Evolutionary conservation across 2,888 invertebrate species (phyloP).

Genomic region (Microctonus aethiopoides): DNA sequence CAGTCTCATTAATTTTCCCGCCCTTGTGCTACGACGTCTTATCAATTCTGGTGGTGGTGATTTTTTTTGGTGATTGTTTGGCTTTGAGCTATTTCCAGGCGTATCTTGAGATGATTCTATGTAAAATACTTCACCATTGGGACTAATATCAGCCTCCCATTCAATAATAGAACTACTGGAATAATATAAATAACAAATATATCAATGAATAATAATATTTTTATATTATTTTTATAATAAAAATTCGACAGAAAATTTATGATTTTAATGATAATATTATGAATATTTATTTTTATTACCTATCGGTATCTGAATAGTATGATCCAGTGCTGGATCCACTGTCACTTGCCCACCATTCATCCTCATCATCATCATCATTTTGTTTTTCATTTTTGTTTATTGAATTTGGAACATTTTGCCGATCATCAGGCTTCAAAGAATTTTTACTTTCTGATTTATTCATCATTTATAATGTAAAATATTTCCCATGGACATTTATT

Average conservation of each 20-base stretch:
- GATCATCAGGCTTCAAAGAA: constrained; percentile 42
- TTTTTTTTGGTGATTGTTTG: constrained; percentile 37
- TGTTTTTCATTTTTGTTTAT: constrained; percentile 40
- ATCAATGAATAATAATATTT: background rate
- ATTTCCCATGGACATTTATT: no score
- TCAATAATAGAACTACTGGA: constrained; percentile 57
- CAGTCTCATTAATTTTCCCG: constrained; percentile 69
- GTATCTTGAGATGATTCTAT: constrained; percentile 56
- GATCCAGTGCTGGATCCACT: constrained; percentile 63
- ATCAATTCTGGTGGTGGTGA: constrained; percentile 56
- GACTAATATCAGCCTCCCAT: constrained; percentile 60
- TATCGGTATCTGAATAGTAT: constrained; percentile 61
- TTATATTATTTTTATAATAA: no score
- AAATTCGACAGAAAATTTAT: background rate
- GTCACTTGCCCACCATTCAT: constrained; percentile 64
- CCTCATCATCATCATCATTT: constrained; percentile 54
- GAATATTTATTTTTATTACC: constrained; percentile 46
- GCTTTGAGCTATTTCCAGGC: constrained; percentile 39
- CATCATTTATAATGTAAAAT: constrained; percentile 42
- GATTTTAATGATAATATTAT: background rate
- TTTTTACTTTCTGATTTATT: constrained; percentile 43
- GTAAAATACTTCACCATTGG: constrained; percentile 61
- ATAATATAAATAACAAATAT: background rate
- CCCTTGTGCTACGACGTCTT: constrained; percentile 59
- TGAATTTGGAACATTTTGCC: constrained; percentile 32